Percentiles rank a stretch among this genome's conserved stretches.
Evolutionary conservation across 2,888 invertebrate species (phyloP).

Genomic region (Tuberolachnus salignus): DNA sequence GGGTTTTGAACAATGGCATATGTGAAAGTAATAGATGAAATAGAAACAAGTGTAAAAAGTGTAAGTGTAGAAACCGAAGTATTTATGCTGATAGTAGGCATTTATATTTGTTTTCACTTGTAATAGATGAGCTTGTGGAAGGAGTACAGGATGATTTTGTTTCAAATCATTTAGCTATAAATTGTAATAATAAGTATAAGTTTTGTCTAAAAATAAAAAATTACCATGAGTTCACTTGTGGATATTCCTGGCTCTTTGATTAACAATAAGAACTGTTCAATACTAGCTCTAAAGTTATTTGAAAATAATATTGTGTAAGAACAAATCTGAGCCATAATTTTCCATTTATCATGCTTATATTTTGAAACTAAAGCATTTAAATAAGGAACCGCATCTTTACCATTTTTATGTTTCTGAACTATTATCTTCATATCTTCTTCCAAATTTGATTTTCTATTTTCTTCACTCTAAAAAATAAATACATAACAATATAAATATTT

Average conservation of each 20-base stretch:
- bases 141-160: no score
- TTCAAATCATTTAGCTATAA: no score
- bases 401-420: conserved; percentile 12
- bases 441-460: not conserved
- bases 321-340: conserved; percentile 42
- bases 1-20: no score
- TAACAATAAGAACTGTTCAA: conserved; percentile 8
- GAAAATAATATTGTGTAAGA: conserved; percentile 25
- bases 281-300: conserved; percentile 12
- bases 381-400: conserved; percentile 30
- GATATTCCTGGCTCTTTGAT: not conserved
- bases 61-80: no score
- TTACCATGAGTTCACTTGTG: conserved; percentile 12
- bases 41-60: no score
- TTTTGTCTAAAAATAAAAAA: no score
- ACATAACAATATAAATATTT: conserved; percentile 15
- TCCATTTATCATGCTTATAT: not conserved
- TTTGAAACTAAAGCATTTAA: conserved; percentile 12
- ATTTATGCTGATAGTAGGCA: no score
- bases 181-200: no score
- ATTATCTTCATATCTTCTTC: conserved; percentile 17
- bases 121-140: no score
- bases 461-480: conserved; percentile 10
- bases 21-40: no score
- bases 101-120: no score